Percentiles rank a stretch among this genome's conserved stretches.
phyloP scores from a whole-genome alignment of 2,797 vertebrate species.

The Hypotaenidia okinawae region DNA sequence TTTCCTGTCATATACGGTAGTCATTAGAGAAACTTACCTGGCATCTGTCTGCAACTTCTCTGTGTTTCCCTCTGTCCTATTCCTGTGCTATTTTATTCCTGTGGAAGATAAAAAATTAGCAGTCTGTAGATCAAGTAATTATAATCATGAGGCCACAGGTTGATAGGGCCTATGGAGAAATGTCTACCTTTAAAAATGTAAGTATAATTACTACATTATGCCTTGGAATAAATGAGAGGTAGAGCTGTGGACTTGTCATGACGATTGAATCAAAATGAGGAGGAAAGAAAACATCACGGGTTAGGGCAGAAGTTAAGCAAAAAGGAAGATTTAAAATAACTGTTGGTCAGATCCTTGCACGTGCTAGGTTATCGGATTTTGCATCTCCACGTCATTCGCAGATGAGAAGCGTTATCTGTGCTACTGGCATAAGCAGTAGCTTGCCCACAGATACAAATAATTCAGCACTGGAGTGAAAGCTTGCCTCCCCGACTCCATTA shows the following conservation, averaged over 20 bases:
- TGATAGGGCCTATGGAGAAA: conserved; percentile 70
- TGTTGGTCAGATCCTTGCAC: neutral
- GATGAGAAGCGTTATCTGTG: neutral
- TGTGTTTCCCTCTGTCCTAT: neutral
- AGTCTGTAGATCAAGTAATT: conserved; percentile 68
- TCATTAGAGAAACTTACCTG: neutral
- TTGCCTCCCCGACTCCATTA: neutral
- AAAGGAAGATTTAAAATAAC: neutral
- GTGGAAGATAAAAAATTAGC: conserved; percentile 56
- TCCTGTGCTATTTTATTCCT: conserved; percentile 54
- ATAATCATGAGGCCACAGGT: conserved; percentile 55
- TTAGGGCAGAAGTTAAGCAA: neutral
- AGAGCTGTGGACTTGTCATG: neutral
- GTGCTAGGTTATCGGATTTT: neutral
- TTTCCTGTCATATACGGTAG: neutral
- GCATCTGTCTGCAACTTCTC: neutral
- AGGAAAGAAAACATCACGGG: neutral
- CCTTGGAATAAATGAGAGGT: conserved; percentile 35
- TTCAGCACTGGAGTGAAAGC: neutral
- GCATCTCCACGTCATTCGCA: neutral
- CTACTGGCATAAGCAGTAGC: neutral
- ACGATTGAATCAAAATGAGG: neutral
- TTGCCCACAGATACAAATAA: neutral
- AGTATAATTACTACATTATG: conserved; percentile 63
- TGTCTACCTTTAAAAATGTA: conserved; percentile 67